Conservation (phyloP, 2,888 invertebrate species). For the Brachylomia viminalis region DNA sequence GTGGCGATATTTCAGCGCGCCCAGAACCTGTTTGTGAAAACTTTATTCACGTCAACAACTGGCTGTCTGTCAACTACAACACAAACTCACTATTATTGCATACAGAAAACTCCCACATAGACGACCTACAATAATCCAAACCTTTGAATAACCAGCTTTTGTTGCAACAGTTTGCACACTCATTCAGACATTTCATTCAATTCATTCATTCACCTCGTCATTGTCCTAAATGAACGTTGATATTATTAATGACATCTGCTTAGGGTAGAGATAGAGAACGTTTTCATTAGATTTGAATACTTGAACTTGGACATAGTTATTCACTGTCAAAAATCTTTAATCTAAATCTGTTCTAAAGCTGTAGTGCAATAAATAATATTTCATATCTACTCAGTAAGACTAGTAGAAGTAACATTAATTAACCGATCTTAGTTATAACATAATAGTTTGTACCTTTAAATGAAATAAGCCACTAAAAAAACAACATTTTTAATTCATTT, state of each 20-base stretch:
- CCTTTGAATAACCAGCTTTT: slow-evolving; percentile 64
- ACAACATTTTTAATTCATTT: background rate
- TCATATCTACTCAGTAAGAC: slow-evolving; percentile 40
- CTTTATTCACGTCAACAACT: slow-evolving; percentile 82
- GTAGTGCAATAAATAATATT: slow-evolving; percentile 42
- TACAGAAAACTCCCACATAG: slow-evolving; percentile 70
- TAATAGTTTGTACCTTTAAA: background rate
- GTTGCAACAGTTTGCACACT: slow-evolving; percentile 63
- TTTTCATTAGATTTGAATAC: slow-evolving; percentile 56
- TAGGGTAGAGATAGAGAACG: slow-evolving; percentile 30
- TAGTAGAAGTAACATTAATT: slow-evolving; percentile 48
- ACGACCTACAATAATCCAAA: slow-evolving; percentile 60
- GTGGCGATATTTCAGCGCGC: slow-evolving; percentile 82
- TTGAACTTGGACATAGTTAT: slow-evolving; percentile 40
- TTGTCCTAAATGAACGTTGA: slow-evolving; percentile 49
- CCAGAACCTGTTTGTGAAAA: slow-evolving; percentile 82
- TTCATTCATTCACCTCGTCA: slow-evolving; percentile 46
- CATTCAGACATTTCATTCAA: slow-evolving; percentile 60
- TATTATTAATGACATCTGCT: slow-evolving; percentile 54
- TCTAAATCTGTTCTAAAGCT: slow-evolving; percentile 50
- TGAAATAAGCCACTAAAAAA: background rate
- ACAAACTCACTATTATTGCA: slow-evolving; percentile 71
- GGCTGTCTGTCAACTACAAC: slow-evolving; percentile 80
- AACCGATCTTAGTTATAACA: slow-evolving; percentile 18
- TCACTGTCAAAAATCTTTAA: slow-evolving; percentile 57